These are phyloP conservation scores for Lagenorhynchus albirostris DNA, from an alignment of 2,113 vertebrate species.

Conservation along the genomic window DNA sequence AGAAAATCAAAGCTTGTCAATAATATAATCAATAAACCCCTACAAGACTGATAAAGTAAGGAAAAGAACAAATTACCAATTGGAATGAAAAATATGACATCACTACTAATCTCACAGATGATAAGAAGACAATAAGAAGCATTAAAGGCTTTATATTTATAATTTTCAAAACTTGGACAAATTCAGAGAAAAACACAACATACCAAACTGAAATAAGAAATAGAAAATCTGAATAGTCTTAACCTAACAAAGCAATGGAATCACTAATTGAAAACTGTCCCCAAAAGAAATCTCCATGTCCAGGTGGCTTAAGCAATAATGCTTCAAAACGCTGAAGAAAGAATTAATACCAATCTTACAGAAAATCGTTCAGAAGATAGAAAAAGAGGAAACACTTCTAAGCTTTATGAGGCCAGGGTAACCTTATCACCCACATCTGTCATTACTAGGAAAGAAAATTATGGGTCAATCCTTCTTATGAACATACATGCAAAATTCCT, in stretches of 20 bases:
- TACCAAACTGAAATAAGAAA: not conserved
- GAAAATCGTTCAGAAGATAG: not conserved
- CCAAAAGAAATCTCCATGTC: not conserved
- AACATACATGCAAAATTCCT: not conserved
- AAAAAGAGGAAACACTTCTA: not conserved
- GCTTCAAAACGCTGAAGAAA: not conserved
- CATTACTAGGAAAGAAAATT: conserved; percentile 5
- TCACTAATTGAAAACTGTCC: not conserved
- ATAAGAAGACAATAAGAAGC: not conserved
- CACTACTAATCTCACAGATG: not conserved
- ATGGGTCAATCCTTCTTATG: not conserved
- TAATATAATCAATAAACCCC: not conserved
- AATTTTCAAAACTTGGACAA: not conserved
- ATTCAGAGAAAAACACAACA: not conserved
- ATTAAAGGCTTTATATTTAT: not conserved
- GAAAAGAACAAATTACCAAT: not conserved
- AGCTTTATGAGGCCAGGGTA: not conserved
- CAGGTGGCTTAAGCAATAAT: not conserved
- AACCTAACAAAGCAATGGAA: not conserved
- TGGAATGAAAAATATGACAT: not conserved
- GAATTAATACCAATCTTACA: not conserved
- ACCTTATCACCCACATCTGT: not conserved
- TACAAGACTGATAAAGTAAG: not conserved
- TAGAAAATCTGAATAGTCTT: not conserved
- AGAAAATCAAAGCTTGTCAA: not conserved